Evolutionary conservation across 2,113 vertebrate genomes (phyloP).

Genomic region (Ahaetulla prasina): DNA sequence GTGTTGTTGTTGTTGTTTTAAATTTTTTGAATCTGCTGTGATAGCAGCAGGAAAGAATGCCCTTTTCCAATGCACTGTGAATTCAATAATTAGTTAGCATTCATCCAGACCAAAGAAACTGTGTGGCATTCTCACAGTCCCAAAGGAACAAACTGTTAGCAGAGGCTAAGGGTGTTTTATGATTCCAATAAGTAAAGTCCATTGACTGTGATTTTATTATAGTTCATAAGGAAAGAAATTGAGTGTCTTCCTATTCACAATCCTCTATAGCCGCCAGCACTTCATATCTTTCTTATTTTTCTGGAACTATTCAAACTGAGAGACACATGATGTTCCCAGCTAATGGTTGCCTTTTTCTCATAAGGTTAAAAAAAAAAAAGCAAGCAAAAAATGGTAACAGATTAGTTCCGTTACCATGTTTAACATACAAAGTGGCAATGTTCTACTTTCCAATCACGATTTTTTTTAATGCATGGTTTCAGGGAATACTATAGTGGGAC

Average conservation of each 20-base stretch:
- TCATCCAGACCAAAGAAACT: conserved; percentile 41
- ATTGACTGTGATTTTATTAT: conserved; percentile 58
- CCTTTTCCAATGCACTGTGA: conserved; percentile 37
- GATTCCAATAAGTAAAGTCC: conserved; percentile 53
- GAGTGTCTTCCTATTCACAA: conserved; percentile 11
- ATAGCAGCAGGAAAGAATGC: conserved; percentile 21
- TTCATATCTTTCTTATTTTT: conserved; percentile 47
- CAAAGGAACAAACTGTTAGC: conserved; percentile 41
- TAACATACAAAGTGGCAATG: conserved; percentile 45
- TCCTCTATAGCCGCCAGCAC: conserved; percentile 32
- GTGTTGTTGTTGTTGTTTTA: neutral
- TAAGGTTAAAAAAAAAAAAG: neutral
- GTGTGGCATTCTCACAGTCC: conserved; percentile 16
- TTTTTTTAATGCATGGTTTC: conserved; percentile 65
- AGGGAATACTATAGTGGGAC: conserved; percentile 53
- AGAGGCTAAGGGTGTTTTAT: conserved; percentile 44
- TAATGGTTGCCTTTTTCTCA: conserved; percentile 14
- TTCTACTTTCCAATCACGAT: conserved; percentile 49
- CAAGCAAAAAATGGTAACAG: conserved; percentile 31
- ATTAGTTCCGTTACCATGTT: conserved; percentile 49
- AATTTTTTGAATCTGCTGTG: neutral
- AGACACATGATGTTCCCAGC: conserved; percentile 15
- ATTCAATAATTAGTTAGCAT: conserved; percentile 45
- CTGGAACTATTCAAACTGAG: conserved; percentile 27
- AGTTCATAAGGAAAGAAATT: conserved; percentile 45